Conservation (phyloP, 1,140 invertebrate genomes). For the Drosophila pandora region DNA sequence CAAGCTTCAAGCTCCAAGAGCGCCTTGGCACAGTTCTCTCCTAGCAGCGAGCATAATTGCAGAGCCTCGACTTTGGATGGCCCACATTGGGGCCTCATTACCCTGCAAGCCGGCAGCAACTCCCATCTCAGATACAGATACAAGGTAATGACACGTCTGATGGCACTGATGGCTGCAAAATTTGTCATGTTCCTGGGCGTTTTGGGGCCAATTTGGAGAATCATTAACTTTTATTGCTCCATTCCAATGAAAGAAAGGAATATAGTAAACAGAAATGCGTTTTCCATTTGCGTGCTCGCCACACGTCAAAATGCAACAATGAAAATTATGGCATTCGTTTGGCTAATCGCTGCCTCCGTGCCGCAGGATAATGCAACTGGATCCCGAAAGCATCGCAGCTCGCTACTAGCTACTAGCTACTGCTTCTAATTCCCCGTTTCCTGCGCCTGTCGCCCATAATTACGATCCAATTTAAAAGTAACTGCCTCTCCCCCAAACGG, state of each 20-base stretch:
- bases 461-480: constrained; percentile 4
- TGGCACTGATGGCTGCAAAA: constrained; percentile 3
- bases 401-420: constrained; percentile 4
- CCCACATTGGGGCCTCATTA: constrained; percentile 47
- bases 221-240: constrained; percentile 70
- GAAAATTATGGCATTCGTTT: constrained; percentile 54
- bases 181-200: constrained; percentile 46
- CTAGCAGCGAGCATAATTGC: constrained; percentile 32
- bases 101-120: constrained; percentile 7
- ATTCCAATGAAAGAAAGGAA: constrained; percentile 56
- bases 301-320: constrained; percentile 29
- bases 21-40: constrained; percentile 56
- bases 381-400: constrained; percentile 13
- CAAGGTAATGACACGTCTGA: constrained; percentile 39
- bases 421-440: constrained; percentile 73
- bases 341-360: constrained; percentile 44
- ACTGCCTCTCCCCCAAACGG: background rate
- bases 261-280: background rate
- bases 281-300: constrained; percentile 49
- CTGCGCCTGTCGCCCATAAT: constrained; percentile 69
- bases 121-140: constrained; percentile 34
- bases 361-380: constrained; percentile 71
- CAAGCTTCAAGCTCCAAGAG: background rate
- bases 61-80: constrained; percentile 34
- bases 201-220: constrained; percentile 62